These are phyloP conservation scores for Eriosoma lanigerum DNA, from an alignment of 1,140 invertebrate genomes.

Conservation along the genomic window DNA sequence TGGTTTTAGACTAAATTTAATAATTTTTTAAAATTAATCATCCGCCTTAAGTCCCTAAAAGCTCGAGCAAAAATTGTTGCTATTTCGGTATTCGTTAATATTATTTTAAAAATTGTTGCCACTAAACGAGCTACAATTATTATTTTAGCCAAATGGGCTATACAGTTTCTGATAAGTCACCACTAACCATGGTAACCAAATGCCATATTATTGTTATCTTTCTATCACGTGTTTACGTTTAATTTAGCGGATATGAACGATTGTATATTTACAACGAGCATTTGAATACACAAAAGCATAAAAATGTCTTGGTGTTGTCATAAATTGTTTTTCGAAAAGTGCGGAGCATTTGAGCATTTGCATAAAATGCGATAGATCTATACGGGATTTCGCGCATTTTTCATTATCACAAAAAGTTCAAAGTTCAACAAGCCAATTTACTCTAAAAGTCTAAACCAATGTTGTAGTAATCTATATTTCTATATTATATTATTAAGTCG, in stretches of 20 bases:
- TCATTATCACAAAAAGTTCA: neutral
- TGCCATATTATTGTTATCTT: neutral
- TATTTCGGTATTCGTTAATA: too few species aligned
- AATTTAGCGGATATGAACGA: neutral
- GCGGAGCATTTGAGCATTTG: neutral
- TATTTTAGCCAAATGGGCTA: slow-evolving; percentile 12
- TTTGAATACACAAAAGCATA: neutral
- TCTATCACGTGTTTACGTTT: neutral
- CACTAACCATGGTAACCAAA: neutral
- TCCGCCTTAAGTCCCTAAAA: neutral
- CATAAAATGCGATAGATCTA: neutral
- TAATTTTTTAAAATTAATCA: neutral
- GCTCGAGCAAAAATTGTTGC: neutral
- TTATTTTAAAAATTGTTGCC: too few species aligned
- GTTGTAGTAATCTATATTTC: too few species aligned
- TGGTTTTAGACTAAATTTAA: too few species aligned
- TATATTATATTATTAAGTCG: neutral
- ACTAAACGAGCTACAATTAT: too few species aligned
- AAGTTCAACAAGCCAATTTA: too few species aligned
- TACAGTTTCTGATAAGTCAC: neutral
- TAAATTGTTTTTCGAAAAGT: slow-evolving; percentile 4
- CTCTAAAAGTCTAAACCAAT: too few species aligned
- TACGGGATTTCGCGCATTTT: neutral
- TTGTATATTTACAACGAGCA: neutral
- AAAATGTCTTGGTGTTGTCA: neutral